Evolutionary conservation across 2,797 vertebrate genomes (phyloP).

Genomic region (Pteronotus mesoamericanus): DNA sequence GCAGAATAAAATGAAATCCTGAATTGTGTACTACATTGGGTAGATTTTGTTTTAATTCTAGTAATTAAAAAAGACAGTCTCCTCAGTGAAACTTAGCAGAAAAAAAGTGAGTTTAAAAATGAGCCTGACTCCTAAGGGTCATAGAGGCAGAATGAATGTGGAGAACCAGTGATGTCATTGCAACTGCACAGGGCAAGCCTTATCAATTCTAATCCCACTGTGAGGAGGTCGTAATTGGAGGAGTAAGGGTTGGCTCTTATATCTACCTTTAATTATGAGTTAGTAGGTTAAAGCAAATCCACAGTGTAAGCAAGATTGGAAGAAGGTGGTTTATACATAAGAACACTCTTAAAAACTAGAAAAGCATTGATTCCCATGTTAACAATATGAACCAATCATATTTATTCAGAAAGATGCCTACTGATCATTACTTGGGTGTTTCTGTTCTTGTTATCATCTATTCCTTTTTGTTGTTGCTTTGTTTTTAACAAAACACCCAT

Average conservation of each 20-base stretch:
- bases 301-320: not conserved
- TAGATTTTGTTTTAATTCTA: constrained; percentile 44
- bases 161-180: not conserved
- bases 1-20: constrained; percentile 19
- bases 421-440: not conserved
- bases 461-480: not conserved
- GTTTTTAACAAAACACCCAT: not conserved
- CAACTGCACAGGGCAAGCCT: not conserved
- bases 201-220: not conserved
- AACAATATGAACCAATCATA: not conserved
- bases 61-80: constrained; percentile 35
- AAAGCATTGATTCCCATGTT: not conserved
- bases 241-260: not conserved
- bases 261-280: not conserved
- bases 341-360: not conserved
- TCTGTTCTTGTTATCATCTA: not conserved
- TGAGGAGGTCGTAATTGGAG: accelerated
- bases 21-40: not conserved
- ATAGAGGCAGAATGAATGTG: not conserved
- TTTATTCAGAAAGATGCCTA: not conserved
- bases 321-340: not conserved
- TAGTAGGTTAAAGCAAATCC: not conserved
- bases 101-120: constrained; percentile 45
- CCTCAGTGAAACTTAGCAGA: constrained; percentile 27
- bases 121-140: not conserved